A percentile compares a stretch with the other conserved stretches of the same genome.
These are phyloP conservation scores for Cabera pusaria DNA, from an alignment of 2,888 invertebrate genomes.

Conservation along the genomic window DNA sequence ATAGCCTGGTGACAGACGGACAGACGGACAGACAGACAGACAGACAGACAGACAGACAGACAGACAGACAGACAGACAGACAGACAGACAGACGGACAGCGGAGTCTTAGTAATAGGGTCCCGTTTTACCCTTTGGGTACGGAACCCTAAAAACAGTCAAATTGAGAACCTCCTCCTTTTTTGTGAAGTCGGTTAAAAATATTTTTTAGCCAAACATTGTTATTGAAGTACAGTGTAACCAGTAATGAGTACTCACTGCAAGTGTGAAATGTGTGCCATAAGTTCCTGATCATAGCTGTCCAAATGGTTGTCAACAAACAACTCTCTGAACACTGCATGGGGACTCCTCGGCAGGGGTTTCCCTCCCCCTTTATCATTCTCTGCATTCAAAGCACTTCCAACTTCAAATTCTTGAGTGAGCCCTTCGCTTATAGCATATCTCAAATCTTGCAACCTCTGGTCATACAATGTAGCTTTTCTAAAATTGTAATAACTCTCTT, in stretches of 20 bases:
- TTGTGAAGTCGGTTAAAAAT: too few species aligned
- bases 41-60: too few species aligned
- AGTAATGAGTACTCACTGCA: constrained; percentile 63
- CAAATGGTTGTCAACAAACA: constrained; percentile 68
- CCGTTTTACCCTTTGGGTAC: too few species aligned
- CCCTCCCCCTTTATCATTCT: constrained; percentile 31
- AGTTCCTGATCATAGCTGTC: constrained; percentile 72
- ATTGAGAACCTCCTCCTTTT: too few species aligned
- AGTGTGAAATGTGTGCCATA: constrained; percentile 61
- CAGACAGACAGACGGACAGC: too few species aligned
- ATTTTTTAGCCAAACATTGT: too few species aligned
- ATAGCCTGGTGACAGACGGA: too few species aligned
- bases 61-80: too few species aligned
- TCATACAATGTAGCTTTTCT: constrained; percentile 72
- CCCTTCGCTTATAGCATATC: constrained; percentile 76
- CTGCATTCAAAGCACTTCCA: constrained; percentile 29
- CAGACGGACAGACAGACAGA: too few species aligned
- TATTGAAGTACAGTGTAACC: too few species aligned
- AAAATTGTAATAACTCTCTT: constrained; percentile 78
- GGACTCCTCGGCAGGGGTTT: constrained; percentile 57
- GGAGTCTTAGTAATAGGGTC: too few species aligned
- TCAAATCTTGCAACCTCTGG: constrained; percentile 69
- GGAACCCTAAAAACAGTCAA: too few species aligned
- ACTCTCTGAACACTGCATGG: constrained; percentile 71
- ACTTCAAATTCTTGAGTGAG: constrained; percentile 68